Evolutionary conservation across 2,888 invertebrate species (phyloP).

Genomic region (Timema podura): DNA sequence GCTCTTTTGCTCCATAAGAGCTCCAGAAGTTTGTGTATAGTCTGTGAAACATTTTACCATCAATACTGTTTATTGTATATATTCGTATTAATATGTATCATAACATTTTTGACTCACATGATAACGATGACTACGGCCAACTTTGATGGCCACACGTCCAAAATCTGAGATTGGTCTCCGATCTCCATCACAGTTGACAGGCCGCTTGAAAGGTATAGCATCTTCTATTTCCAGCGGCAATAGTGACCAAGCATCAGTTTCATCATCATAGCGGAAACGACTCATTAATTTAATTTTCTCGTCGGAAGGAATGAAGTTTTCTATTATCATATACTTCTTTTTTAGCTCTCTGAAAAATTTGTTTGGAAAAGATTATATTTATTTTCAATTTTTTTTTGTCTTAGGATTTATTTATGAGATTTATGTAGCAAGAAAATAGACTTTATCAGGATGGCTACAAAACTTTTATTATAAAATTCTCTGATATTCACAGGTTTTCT

Average conservation of each 20-base stretch:
- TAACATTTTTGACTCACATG: conserved; percentile 20
- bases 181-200: conserved; percentile 59
- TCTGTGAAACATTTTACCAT: too few relatives aligned
- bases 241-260: conserved; percentile 70
- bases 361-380: neutral
- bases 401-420: neutral
- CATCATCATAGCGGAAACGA: conserved; percentile 74
- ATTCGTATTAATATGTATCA: neutral
- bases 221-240: conserved; percentile 34
- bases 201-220: conserved; percentile 49
- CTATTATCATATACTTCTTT: conserved; percentile 80
- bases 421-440: neutral
- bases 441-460: too few relatives aligned
- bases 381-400: neutral
- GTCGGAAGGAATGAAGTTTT: conserved; percentile 84
- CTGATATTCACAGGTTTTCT: too few relatives aligned
- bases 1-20: too few relatives aligned
- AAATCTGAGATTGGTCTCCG: conserved; percentile 61
- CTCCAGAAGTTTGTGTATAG: too few relatives aligned
- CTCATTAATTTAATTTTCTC: conserved; percentile 70
- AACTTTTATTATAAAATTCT: too few relatives aligned
- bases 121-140: conserved; percentile 48
- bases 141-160: conserved; percentile 51
- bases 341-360: conserved; percentile 67
- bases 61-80: too few relatives aligned